These are phyloP conservation scores for Apeltes quadracus DNA, from an alignment of 2,113 vertebrate species.

Conservation along the genomic window DNA sequence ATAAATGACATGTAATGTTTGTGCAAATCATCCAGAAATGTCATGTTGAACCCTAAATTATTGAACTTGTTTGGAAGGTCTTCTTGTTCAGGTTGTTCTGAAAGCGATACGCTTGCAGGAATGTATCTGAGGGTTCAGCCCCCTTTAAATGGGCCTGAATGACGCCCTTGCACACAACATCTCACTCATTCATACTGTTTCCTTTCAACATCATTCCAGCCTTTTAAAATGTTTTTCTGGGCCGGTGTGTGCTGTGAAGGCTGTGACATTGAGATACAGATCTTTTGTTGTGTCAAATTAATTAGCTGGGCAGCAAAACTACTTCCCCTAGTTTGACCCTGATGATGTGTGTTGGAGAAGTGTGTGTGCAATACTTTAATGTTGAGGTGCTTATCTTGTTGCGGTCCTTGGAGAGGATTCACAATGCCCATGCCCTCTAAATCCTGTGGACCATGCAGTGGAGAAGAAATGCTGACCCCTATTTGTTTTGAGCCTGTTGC, in stretches of 20 bases:
- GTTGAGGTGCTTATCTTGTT: slow-evolving; percentile 15
- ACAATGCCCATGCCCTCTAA: not conserved
- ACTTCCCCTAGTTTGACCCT: slow-evolving; percentile 46
- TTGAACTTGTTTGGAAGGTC: too few relatives aligned
- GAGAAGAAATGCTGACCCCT: not conserved
- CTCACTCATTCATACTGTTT: not conserved
- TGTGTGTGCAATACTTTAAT: slow-evolving; percentile 13
- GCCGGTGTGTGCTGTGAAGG: slow-evolving; percentile 28
- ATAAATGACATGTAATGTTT: too few relatives aligned
- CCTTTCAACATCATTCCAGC: slow-evolving; percentile 17
- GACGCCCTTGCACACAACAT: not conserved
- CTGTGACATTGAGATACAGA: slow-evolving; percentile 67
- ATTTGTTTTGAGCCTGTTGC: not conserved
- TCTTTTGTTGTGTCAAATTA: slow-evolving; percentile 70
- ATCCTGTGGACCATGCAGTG: not conserved
- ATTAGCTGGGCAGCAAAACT: slow-evolving; percentile 53
- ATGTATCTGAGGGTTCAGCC: too few relatives aligned
- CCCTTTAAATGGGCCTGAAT: too few relatives aligned
- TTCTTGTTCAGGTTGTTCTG: too few relatives aligned
- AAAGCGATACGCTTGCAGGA: too few relatives aligned
- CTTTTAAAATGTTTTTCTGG: slow-evolving; percentile 26
- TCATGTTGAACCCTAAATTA: too few relatives aligned
- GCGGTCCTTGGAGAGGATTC: not conserved
- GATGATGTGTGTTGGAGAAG: slow-evolving; percentile 1
- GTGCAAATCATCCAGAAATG: too few relatives aligned